A percentile compares a stretch with the other conserved stretches of the same genome.
These are phyloP conservation scores for Mellilla xanthometata DNA, from an alignment of 2,888 invertebrate species.

Conservation along the genomic window DNA sequence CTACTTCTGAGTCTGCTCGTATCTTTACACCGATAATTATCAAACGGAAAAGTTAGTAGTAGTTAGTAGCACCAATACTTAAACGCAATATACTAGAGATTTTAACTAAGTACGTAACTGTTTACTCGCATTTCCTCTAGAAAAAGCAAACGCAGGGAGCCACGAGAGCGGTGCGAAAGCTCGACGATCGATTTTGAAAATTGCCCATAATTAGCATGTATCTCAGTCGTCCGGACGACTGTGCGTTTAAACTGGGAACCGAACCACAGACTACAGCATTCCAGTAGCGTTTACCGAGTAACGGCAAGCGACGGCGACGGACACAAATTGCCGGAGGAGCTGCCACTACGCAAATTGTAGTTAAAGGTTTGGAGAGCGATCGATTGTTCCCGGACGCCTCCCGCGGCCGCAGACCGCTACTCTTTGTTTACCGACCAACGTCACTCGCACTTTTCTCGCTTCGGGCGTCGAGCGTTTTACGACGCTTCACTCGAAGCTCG, in stretches of 20 bases:
- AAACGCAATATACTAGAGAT: not conserved
- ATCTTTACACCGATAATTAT: constrained; percentile 22
- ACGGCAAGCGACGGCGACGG: constrained; percentile 75
- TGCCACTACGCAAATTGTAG: constrained; percentile 77
- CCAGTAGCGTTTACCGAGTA: constrained; percentile 80
- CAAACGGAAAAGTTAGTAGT: not conserved
- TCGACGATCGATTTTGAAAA: constrained; percentile 80
- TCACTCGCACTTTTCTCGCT: constrained; percentile 27
- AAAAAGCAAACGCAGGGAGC: constrained; percentile 71
- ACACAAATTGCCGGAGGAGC: constrained; percentile 76
- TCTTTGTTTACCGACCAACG: constrained; percentile 26
- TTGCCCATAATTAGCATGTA: constrained; percentile 80
- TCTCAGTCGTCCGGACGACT: constrained; percentile 71
- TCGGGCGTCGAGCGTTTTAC: constrained; percentile 22
- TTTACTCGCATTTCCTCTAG: constrained; percentile 55
- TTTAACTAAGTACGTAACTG: constrained; percentile 7
- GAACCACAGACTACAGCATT: constrained; percentile 76
- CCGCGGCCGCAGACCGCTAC: constrained; percentile 15
- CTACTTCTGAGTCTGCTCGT: constrained; percentile 21
- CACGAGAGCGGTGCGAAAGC: constrained; percentile 68
- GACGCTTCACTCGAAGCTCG: constrained; percentile 12
- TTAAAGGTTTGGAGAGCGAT: constrained; percentile 45
- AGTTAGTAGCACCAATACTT: not conserved
- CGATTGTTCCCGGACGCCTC: constrained; percentile 55
- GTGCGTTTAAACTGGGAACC: constrained; percentile 72